These are phyloP conservation scores for Phortica variegata DNA, from an alignment of 1,140 invertebrate genomes.

Conservation along the genomic window DNA sequence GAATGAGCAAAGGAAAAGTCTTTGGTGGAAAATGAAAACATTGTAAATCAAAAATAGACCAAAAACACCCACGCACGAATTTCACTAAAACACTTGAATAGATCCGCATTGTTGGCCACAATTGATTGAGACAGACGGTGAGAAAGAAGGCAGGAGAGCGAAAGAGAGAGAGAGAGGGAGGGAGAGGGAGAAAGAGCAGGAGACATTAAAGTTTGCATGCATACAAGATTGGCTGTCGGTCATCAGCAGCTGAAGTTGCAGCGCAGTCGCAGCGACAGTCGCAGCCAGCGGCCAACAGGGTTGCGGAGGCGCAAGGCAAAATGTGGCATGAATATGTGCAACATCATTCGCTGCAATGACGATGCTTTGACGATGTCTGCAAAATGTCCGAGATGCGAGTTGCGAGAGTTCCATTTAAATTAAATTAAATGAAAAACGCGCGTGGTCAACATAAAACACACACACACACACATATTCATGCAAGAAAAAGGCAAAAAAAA, in stretches of 20 bases:
- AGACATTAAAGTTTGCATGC: too few species aligned
- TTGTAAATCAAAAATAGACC: constrained; percentile 16
- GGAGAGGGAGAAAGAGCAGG: too few species aligned
- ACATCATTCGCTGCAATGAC: constrained; percentile 27
- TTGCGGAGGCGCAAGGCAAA: constrained; percentile 12
- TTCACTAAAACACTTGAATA: constrained; percentile 26
- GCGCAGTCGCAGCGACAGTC: constrained; percentile 6
- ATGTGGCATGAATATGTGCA: constrained; percentile 4
- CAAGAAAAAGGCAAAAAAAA: constrained; percentile 17
- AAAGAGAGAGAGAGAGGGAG: too few species aligned
- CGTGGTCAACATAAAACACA: constrained; percentile 13
- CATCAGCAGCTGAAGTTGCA: constrained; percentile 28
- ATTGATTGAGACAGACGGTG: not conserved
- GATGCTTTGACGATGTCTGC: constrained; percentile 1
- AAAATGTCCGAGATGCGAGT: too few species aligned
- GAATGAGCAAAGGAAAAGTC: not conserved
- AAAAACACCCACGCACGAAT: not conserved
- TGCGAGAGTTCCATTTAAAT: constrained; percentile 48
- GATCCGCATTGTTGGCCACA: constrained; percentile 15
- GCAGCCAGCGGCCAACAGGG: constrained; percentile 37
- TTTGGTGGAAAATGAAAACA: constrained; percentile 14
- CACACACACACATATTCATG: not conserved
- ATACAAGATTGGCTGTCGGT: constrained; percentile 22
- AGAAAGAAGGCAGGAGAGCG: too few species aligned
- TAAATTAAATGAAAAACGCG: constrained; percentile 35